Percentiles rank a stretch among this genome's conserved stretches.
phyloP scores from a whole-genome alignment of 2,797 vertebrate genomes.

The Ceryle rudis region DNA sequence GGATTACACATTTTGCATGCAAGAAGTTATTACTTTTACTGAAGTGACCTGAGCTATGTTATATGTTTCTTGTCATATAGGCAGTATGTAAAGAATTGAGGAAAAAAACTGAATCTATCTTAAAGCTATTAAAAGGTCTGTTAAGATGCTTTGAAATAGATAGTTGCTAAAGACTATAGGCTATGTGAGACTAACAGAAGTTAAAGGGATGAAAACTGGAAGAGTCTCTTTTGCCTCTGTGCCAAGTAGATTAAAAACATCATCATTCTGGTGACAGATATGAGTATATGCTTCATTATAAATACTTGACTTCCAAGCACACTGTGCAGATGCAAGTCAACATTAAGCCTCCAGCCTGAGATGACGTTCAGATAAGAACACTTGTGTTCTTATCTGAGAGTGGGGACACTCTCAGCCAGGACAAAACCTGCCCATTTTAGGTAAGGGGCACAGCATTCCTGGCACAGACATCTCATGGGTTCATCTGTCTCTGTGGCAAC shows the following conservation, averaged over 20 bases:
- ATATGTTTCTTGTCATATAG: background rate
- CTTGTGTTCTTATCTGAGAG: no score
- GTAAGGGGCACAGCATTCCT: background rate
- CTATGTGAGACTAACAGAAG: background rate
- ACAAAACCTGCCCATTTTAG: background rate
- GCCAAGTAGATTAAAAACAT: background rate
- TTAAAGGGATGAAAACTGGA: background rate
- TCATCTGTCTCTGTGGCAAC: background rate
- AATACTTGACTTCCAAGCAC: background rate
- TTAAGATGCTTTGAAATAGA: background rate
- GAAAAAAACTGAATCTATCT: background rate
- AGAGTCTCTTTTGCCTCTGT: background rate
- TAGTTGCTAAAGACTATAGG: background rate
- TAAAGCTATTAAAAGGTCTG: background rate
- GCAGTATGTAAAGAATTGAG: background rate
- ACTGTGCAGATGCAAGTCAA: background rate
- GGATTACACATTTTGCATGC: background rate
- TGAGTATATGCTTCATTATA: background rate
- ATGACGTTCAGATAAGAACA: background rate
- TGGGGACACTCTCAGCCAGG: background rate
- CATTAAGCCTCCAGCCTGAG: background rate
- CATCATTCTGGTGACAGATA: background rate
- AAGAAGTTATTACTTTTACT: background rate
- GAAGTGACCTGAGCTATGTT: background rate
- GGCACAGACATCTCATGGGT: fast-evolving